Evolutionary conservation across 1,140 invertebrate species (phyloP).

Genomic region (Drosophila oshimai): DNA sequence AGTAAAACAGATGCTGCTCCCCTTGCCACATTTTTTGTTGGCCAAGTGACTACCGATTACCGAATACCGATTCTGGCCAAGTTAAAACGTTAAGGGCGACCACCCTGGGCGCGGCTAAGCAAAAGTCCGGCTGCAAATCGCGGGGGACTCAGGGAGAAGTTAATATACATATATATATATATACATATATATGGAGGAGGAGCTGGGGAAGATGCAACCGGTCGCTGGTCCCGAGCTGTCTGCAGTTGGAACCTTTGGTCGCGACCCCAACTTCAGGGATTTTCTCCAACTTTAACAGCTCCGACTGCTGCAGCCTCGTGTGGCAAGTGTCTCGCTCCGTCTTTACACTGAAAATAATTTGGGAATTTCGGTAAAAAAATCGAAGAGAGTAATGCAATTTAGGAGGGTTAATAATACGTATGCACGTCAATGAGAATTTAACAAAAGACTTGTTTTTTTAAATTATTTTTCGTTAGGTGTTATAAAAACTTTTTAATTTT

Average conservation of each 20-base stretch:
- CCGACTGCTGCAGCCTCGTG: conserved; percentile 2
- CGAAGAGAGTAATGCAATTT: no score
- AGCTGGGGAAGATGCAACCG: conserved; percentile 37
- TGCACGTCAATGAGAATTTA: no score
- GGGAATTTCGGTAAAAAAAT: no score
- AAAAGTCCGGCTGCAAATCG: not conserved
- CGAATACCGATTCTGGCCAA: conserved; percentile 37
- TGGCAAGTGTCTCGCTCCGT: conserved; percentile 29
- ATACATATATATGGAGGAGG: not conserved
- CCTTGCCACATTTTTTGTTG: not conserved
- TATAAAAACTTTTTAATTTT: no score
- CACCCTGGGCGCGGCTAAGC: conserved; percentile 20
- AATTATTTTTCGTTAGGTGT: no score
- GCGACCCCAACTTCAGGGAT: conserved; percentile 27
- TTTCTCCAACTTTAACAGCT: conserved; percentile 16
- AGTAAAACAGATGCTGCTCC: conserved; percentile 26
- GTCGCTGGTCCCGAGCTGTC: conserved; percentile 62
- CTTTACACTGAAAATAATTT: not conserved
- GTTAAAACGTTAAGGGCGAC: conserved; percentile 34
- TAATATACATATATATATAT: not conserved
- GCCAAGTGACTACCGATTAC: conserved; percentile 29
- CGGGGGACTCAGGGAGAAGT: not conserved
- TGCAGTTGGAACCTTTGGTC: conserved; percentile 41
- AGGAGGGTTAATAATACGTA: no score
- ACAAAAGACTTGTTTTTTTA: no score